phyloP scores from a whole-genome alignment of 2,888 invertebrate species.

The Spialia ferax region DNA sequence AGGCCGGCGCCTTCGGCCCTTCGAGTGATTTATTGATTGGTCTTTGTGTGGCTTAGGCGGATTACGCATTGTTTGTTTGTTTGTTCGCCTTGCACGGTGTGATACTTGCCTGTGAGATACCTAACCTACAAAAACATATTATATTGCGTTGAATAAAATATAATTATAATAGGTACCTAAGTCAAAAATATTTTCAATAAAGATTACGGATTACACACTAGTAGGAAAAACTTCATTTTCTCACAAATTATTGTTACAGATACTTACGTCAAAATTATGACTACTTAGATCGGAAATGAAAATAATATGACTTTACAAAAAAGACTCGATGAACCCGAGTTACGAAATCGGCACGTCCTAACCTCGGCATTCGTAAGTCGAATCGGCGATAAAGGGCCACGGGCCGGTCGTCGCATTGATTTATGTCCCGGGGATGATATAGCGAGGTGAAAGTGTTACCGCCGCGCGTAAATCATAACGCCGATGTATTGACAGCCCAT shows the following conservation, averaged over 20 bases:
- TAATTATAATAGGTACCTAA: too few species aligned
- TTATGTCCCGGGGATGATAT: conserved; percentile 69
- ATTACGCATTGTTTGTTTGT: conserved; percentile 78
- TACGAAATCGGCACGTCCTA: conserved; percentile 38
- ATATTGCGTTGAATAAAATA: neutral
- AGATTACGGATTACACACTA: too few species aligned
- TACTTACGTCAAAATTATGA: too few species aligned
- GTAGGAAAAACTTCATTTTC: too few species aligned
- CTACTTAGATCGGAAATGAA: too few species aligned
- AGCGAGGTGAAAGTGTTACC: conserved; percentile 75
- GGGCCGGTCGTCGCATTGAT: conserved; percentile 66
- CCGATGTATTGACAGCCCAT: conserved; percentile 79
- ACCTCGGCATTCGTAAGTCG: conserved; percentile 40
- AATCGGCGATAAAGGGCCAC: conserved; percentile 61
- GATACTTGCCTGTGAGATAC: neutral
- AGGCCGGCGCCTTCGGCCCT: conserved; percentile 75
- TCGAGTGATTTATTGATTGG: conserved; percentile 84
- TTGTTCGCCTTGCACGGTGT: conserved; percentile 58
- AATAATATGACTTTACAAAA: neutral
- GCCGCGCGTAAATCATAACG: conserved; percentile 75
- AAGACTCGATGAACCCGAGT: neutral
- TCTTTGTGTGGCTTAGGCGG: conserved; percentile 70
- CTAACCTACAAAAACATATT: too few species aligned
- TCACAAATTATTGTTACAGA: too few species aligned
- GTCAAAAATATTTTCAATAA: neutral